Evolutionary conservation across 2,888 invertebrate genomes (phyloP), one percentile per base, ranked within the genome.

Genomic region (Pristionchus entomophagus): DNA sequence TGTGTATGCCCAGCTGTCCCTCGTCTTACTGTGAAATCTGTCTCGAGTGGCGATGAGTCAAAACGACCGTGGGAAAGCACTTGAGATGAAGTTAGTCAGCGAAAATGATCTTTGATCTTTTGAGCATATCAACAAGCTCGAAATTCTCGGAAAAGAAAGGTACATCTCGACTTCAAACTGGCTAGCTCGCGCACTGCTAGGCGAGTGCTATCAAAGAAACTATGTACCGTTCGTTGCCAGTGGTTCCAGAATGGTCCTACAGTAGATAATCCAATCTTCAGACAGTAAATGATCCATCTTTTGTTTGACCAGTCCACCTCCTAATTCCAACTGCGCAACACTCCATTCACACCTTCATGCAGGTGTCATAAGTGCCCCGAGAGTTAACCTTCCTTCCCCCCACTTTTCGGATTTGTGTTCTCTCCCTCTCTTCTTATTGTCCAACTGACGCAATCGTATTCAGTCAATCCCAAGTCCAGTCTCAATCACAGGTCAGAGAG

Each of bases 1-100:
- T 65, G 73, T n/a, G n/a, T 73, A 12, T 73, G 45, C 41, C 22
- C 73, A 73, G 73, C 73, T 73, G 73, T n/a, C 73, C 26, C 45
- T 45, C 73, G 73, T 73, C 73, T 73, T 73, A 73, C 73, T 73
- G 73, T 73, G 73, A 73, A 73, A 73, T 73, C 73, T 73, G 73
- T 73, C 73, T 73, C 73, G 73, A 73, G 73, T 45, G 73, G 14
- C 56, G 73, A 73, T 73, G 73, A 73, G 22, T 73, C 73, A 73
- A 45, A 65, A 65, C 65, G 65, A 35, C 65, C 41, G 41, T 73
- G 73, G 45, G 41, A 69, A 65, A 65, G 65, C 65, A 45, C 38
- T 73, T 10, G 73, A 73, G 41, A 35, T 22, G 22, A 45, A 41
- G 22, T 65, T 29, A 65, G 35, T 65, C 65, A 65, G 14, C 0